Percentiles rank a stretch among this genome's conserved stretches.
These are phyloP conservation scores for Threskiornis aethiopicus DNA, from an alignment of 2,797 vertebrate genomes.

Conservation along the genomic window DNA sequence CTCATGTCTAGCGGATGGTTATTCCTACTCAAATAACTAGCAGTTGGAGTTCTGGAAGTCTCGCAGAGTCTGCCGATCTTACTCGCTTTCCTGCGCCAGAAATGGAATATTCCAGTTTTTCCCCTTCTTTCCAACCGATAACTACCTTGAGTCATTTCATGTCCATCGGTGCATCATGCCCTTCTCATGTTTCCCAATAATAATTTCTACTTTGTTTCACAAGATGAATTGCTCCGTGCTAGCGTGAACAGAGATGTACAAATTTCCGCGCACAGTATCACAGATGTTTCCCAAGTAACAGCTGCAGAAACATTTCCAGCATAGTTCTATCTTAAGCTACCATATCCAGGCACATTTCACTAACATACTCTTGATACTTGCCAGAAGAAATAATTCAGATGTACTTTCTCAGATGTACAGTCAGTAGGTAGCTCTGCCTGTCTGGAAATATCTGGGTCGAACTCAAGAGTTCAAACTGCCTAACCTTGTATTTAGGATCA, in stretches of 20 bases:
- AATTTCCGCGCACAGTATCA: not conserved
- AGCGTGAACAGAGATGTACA: not conserved
- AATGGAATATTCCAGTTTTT: not conserved
- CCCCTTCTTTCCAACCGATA: not conserved
- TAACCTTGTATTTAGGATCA: not conserved
- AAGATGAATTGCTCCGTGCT: not conserved
- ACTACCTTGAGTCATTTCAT: not conserved
- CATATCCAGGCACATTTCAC: not conserved
- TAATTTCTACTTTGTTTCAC: not conserved
- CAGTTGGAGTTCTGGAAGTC: not conserved
- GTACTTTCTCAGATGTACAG: not conserved
- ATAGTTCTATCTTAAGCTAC: not conserved
- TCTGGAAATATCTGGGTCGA: not conserved
- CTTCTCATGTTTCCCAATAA: not conserved
- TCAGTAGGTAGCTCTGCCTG: not conserved
- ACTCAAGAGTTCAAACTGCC: not conserved
- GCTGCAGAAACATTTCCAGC: slow-evolving; percentile 47
- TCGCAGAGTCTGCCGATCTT: not conserved
- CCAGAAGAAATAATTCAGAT: not conserved
- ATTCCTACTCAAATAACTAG: not conserved
- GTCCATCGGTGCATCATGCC: not conserved
- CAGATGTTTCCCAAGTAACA: slow-evolving; percentile 54
- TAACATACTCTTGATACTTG: not conserved
- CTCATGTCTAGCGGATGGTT: not conserved
- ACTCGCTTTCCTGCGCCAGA: not conserved